These are phyloP conservation scores for Dromas ardeola DNA, from an alignment of 2,113 vertebrate species.

Conservation along the genomic window DNA sequence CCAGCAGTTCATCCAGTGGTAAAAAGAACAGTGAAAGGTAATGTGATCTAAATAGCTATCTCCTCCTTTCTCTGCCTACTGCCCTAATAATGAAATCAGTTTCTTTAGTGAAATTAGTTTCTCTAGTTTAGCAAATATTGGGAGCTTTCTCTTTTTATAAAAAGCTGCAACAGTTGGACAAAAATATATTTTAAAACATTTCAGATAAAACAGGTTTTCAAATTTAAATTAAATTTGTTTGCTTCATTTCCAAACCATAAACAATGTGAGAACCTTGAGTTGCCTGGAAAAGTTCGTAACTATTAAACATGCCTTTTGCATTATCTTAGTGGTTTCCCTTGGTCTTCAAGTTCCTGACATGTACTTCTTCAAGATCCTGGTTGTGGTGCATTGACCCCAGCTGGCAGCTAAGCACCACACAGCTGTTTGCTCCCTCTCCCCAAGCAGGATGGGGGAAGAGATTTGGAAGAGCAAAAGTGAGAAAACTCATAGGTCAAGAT, in stretches of 20 bases:
- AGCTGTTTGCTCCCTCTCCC: neutral
- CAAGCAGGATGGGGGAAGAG: neutral
- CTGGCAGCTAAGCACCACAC: neutral
- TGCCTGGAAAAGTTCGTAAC: neutral
- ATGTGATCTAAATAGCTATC: neutral
- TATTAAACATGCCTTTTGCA: neutral
- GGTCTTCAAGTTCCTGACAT: neutral
- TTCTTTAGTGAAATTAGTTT: neutral
- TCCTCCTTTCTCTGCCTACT: neutral
- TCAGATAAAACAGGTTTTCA: neutral
- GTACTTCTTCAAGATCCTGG: neutral
- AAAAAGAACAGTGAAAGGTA: conserved; percentile 96
- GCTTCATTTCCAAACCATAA: neutral
- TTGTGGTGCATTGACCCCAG: neutral
- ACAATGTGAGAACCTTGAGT: neutral
- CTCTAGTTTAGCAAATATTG: neutral
- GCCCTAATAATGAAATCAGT: neutral
- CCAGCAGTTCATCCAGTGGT: conserved; percentile 92
- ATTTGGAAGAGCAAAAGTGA: neutral
- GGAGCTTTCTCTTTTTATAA: neutral
- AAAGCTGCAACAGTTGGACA: neutral
- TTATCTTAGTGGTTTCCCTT: neutral
- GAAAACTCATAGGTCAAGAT: neutral
- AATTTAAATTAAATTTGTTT: neutral
- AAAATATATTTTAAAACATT: neutral